Conservation (phyloP, 2,888 invertebrate species). For the Tromatobia lineatoria region DNA sequence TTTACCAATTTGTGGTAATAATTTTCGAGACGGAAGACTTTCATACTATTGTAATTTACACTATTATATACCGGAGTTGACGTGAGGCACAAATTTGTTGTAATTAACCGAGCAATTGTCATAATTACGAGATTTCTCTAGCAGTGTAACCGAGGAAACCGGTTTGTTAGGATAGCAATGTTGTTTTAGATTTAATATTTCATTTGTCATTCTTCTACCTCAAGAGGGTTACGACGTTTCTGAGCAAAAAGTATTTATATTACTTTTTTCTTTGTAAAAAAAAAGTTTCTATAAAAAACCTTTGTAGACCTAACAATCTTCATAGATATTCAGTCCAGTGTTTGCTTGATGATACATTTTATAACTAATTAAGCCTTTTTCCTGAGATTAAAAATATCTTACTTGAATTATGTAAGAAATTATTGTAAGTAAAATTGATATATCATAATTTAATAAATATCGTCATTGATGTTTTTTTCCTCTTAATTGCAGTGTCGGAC, state of each 20-base stretch:
- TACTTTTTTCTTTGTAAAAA: too few relatives aligned
- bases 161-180: background rate
- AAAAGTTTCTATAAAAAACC: too few relatives aligned
- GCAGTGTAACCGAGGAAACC: background rate
- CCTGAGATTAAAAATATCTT: too few relatives aligned
- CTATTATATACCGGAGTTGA: background rate
- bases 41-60: background rate
- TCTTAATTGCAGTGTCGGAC: slow-evolving; percentile 89
- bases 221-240: too few relatives aligned
- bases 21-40: background rate
- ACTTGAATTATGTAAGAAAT: too few relatives aligned
- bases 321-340: too few relatives aligned
- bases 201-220: background rate
- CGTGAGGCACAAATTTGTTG: background rate
- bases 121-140: background rate
- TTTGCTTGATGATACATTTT: too few relatives aligned
- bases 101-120: slow-evolving; percentile 14
- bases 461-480: background rate
- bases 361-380: too few relatives aligned
- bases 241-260: background rate
- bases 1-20: background rate
- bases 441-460: background rate
- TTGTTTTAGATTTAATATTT: background rate
- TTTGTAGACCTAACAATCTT: too few relatives aligned
- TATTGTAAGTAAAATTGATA: background rate